Base-by-base conservation (phyloP, 2,797 vertebrate species). In the Staurois parvus region DNA sequence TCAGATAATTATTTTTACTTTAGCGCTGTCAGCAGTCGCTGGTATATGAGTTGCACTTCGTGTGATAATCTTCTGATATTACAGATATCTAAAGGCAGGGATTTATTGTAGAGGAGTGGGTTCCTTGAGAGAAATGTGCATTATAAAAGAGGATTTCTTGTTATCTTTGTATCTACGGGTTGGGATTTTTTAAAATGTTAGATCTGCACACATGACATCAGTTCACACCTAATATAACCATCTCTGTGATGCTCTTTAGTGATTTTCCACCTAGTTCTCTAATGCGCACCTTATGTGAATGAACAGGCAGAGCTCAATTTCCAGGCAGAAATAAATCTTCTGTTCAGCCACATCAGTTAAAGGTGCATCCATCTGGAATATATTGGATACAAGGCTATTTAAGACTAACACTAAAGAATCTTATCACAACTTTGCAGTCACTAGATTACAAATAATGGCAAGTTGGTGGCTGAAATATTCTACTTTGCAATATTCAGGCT, bases 281-380 rank as follows among this genome's bases (percentile, higher is more conserved):
- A 87, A 87, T 69, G 45, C 42, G 30, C 59, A 78, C 85, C 80
- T 83, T 74, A 87, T 83, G 80, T 59, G 80, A 68, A 72, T 29
- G 29, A 30, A 83, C 69, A 72, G 52, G 62, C 69, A 74, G 40
- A 79, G 79, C 62, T 73, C 62, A 72, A 67, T 83, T 78, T 78
- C 79, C 74, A 82, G 52, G 68, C 66, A 83, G 80, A 52, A 72
- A 87, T 83, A 86, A 82, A 82, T 86, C 79, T 72, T 77, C 67
- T 24, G 17, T 67, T 62, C 66, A 69, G 59, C 52, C 42, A 72
- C 68, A 78, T 86, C 75, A 79, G 56, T 83, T 34, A 72, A 72
- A 78, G 19, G 24, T 52, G 42, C 29, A 26, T 70, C 81, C 85
- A 83, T 87, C 70, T 87, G 85, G 80, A 73, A 79, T 30, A 69